Base-by-base conservation (phyloP, 2,888 invertebrate genomes). In the Nyleta sp. region DNA sequence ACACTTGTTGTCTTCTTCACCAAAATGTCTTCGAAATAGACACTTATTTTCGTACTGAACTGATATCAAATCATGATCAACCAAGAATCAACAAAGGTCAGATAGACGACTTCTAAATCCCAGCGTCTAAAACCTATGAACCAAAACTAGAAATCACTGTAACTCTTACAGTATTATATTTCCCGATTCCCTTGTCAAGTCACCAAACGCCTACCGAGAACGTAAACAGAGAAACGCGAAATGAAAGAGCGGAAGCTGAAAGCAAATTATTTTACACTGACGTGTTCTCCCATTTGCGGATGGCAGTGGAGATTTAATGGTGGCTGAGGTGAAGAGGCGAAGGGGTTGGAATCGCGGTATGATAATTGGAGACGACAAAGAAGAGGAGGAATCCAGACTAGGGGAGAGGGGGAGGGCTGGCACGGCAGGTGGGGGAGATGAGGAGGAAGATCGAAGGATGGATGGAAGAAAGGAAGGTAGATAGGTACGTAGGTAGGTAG, bases 291-390 rank as follows among this genome's bases (percentile, higher is more conserved):
- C 20, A 28, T 42, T 7, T 1, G 42, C 8, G 22, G 18, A 5
- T 28, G 33, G 60, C 6, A 28, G 42, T 42, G 18, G 40, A 33
- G 15, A 2, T 55, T 72, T 65, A 83, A 80, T 79, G 82, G 73
- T 75, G 78, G 80, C 70, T 81, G 33, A 64, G 31, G 42, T 42
- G 59, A 73, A 67, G 44, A 65, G 73, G 65, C 73, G 76, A 83
- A 82, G 74, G 74, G 67, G 67, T 60, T 60, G 67, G 53, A 60
- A 74, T 46, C 40, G 60, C 59, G 84, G 82, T 83, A 83, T 83
- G 83, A 85, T 84, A 83, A 85, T 84, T 83, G 81, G 80, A 80
- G 80, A 82, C 82, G 82, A 67, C 71, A 80, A 82, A 83, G 83
- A 82, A 84, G 80, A 85, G 83, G 72, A 81, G 75, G 65, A 67